Percentiles rank a stretch among this genome's conserved stretches.
Evolutionary conservation across 2,888 invertebrate genomes (phyloP).

Genomic region (Sipunculus nudus): DNA sequence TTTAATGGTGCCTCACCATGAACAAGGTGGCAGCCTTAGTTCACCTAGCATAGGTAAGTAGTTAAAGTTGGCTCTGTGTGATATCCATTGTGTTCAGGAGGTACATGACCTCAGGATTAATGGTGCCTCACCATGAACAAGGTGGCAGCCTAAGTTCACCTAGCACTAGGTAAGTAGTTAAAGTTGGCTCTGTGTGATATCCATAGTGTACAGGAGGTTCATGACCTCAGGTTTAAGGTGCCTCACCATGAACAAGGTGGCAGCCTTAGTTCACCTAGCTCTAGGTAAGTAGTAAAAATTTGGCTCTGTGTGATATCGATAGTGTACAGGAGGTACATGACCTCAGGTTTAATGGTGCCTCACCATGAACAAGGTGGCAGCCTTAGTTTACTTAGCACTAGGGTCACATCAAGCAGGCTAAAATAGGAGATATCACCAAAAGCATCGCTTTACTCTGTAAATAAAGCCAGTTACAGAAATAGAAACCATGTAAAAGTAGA

Average conservation of each 20-base stretch:
- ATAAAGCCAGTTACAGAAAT: no score
- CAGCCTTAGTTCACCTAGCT: slow-evolving; percentile 95
- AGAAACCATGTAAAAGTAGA: no score
- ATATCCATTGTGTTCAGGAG: slow-evolving; percentile 87
- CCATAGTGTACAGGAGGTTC: slow-evolving; percentile 89
- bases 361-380: slow-evolving; percentile 93
- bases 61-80: slow-evolving; percentile 85
- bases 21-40: no score
- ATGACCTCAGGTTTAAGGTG: slow-evolving; percentile 95
- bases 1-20: no score
- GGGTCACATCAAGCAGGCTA: no score
- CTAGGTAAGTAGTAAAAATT: slow-evolving; percentile 88
- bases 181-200: slow-evolving; percentile 85
- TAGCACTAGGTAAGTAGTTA: slow-evolving; percentile 62
- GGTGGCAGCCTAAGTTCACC: slow-evolving; percentile 68
- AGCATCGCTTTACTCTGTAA: no score
- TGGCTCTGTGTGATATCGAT: slow-evolving; percentile 83
- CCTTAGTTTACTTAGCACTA: slow-evolving; percentile 96
- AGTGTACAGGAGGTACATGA: slow-evolving; percentile 95
- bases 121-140: slow-evolving; percentile 98
- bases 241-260: slow-evolving; percentile 93
- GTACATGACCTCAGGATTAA: slow-evolving; percentile 95
- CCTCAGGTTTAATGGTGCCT: slow-evolving; percentile 93
- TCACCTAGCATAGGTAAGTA: no score
- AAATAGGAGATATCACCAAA: no score